Evolutionary conservation across 2,113 vertebrate species (phyloP).

Genomic region (Raphicerus campestris): DNA sequence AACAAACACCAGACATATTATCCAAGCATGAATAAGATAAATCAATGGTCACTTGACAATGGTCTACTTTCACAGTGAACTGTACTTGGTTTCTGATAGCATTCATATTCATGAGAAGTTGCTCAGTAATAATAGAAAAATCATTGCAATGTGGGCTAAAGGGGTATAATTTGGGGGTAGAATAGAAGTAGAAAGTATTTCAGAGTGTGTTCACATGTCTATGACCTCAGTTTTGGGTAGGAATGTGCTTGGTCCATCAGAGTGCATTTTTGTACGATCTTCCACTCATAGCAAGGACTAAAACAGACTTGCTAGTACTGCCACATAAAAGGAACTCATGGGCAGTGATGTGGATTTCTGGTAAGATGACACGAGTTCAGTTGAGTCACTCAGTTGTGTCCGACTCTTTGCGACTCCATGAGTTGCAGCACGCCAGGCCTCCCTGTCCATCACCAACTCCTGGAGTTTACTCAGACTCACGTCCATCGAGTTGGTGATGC

Average conservation of each 20-base stretch:
- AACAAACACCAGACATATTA: slow-evolving; percentile 45
- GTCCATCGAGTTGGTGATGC: too few species aligned
- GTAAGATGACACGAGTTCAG: not conserved
- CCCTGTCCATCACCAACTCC: too few species aligned
- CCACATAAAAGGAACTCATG: not conserved
- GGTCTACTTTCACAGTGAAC: not conserved
- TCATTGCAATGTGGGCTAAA: not conserved
- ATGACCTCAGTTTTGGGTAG: not conserved
- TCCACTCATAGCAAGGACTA: not conserved
- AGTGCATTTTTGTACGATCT: not conserved
- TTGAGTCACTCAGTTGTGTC: too few species aligned
- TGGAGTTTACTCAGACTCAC: too few species aligned
- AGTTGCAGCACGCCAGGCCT: too few species aligned
- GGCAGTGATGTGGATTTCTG: not conserved
- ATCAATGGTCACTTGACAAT: slow-evolving; percentile 40
- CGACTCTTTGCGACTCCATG: too few species aligned
- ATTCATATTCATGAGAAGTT: not conserved
- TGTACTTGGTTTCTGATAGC: not conserved
- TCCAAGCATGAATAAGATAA: slow-evolving; percentile 34
- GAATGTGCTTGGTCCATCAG: not conserved
- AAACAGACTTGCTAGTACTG: not conserved
- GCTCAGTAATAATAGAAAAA: not conserved
- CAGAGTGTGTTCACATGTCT: not conserved
- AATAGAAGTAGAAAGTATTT: not conserved
- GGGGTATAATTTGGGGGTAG: not conserved